These are phyloP conservation scores for Pseudobourletiella spinata DNA, from an alignment of 1,140 invertebrate genomes.

Conservation along the genomic window DNA sequence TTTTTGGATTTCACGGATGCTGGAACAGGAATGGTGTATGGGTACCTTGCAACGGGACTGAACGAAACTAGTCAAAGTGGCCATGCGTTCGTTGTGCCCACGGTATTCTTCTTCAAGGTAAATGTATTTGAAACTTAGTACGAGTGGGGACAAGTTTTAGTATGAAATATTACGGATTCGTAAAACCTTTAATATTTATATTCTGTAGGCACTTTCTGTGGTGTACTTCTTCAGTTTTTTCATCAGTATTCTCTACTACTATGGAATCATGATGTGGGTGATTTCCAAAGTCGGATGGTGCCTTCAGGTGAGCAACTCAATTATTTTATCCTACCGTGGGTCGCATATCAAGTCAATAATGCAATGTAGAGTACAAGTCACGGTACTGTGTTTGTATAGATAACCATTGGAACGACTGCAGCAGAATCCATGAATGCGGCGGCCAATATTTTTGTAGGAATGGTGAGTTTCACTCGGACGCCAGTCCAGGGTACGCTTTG, in stretches of 20 bases:
- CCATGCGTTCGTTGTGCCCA: too few species aligned
- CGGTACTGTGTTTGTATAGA: too few species aligned
- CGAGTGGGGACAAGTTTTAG: too few species aligned
- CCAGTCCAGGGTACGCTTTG: too few species aligned
- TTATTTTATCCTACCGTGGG: too few species aligned
- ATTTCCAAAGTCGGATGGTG: slow-evolving; percentile 54
- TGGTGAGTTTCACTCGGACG: slow-evolving; percentile 10
- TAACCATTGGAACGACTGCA: slow-evolving; percentile 69
- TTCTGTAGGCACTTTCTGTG: slow-evolving; percentile 61
- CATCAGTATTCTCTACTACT: slow-evolving; percentile 44
- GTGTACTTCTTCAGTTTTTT: slow-evolving; percentile 87
- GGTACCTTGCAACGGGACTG: slow-evolving; percentile 43
- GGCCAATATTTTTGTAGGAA: slow-evolving; percentile 40
- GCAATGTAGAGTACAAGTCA: too few species aligned
- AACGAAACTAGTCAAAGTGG: too few species aligned
- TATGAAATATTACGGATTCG: too few species aligned
- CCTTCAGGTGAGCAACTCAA: slow-evolving; percentile 55
- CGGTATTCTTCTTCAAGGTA: too few species aligned
- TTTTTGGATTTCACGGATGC: slow-evolving; percentile 69
- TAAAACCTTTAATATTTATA: too few species aligned
- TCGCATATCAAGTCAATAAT: too few species aligned
- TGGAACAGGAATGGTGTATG: slow-evolving; percentile 80
- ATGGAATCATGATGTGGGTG: background rate
- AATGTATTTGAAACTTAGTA: too few species aligned
- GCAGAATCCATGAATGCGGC: slow-evolving; percentile 86